Evolutionary conservation across 2,797 vertebrate genomes (phyloP).

Genomic region (Lepus townsendii): DNA sequence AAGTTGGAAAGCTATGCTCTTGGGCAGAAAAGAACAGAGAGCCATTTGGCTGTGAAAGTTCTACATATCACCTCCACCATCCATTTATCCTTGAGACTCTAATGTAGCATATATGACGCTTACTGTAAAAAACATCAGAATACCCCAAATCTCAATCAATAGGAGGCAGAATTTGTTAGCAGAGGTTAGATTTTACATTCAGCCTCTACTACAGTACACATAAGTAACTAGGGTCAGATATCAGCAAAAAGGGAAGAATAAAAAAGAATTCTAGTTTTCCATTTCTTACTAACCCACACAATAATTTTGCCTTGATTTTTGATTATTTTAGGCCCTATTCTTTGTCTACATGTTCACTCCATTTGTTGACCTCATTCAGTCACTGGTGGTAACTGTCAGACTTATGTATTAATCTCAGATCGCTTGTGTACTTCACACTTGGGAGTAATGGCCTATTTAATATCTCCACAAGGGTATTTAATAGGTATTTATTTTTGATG

Average conservation of each 20-base stretch:
- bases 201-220: background rate
- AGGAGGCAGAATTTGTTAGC: background rate
- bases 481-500: background rate
- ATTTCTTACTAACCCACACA: background rate
- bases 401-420: background rate
- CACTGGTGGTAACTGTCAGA: background rate
- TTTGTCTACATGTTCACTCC: background rate
- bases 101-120: background rate
- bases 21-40: background rate
- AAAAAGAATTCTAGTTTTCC: background rate
- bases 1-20: background rate
- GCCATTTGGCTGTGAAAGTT: background rate
- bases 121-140: background rate
- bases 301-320: background rate
- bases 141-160: background rate
- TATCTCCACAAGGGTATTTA: background rate
- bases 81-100: background rate
- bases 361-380: background rate
- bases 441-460: background rate
- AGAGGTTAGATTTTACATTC: background rate
- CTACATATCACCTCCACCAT: background rate
- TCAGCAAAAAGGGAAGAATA: background rate
- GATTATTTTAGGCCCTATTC: background rate
- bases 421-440: background rate
- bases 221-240: background rate